A percentile compares a stretch with the other conserved stretches of the same genome.
Evolutionary conservation across 2,113 vertebrate genomes (phyloP).

Genomic region (Nannobrachium achirus): DNA sequence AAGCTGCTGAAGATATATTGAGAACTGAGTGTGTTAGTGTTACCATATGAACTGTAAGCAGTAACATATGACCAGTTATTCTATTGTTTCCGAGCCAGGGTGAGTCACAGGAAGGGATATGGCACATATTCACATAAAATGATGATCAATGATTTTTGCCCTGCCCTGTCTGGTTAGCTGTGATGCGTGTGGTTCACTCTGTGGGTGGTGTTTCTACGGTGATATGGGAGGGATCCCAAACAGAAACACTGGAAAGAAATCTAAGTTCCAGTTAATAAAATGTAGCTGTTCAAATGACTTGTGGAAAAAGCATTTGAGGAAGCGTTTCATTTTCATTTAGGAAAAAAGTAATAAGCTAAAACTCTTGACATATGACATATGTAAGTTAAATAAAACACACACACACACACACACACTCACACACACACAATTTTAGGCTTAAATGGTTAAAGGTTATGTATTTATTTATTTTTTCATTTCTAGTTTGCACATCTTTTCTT

Average conservation of each 20-base stretch:
- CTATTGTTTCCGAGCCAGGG: not conserved
- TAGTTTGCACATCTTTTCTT: too few relatives aligned
- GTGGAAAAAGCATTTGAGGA: too few relatives aligned
- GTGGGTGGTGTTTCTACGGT: too few relatives aligned
- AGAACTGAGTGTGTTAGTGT: conserved; percentile 39
- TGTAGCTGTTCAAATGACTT: not conserved
- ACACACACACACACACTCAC: too few relatives aligned
- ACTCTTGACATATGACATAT: too few relatives aligned
- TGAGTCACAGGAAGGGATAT: conserved; percentile 62
- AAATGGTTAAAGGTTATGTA: too few relatives aligned
- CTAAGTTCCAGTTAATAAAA: too few relatives aligned
- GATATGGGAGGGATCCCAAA: not conserved
- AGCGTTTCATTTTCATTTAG: too few relatives aligned
- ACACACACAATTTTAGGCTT: too few relatives aligned
- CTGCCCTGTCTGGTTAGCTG: not conserved
- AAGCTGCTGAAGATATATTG: not conserved
- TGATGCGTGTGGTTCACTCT: not conserved
- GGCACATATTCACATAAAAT: conserved; percentile 24
- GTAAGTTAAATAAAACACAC: too few relatives aligned
- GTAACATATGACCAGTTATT: not conserved
- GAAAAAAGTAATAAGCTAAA: too few relatives aligned
- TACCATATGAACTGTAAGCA: conserved; percentile 50
- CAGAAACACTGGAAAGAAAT: not conserved
- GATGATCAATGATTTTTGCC: not conserved
- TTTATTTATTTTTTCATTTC: too few relatives aligned